Conservation (phyloP, 2,113 vertebrate genomes). For the Rhadina sibilatrix region DNA sequence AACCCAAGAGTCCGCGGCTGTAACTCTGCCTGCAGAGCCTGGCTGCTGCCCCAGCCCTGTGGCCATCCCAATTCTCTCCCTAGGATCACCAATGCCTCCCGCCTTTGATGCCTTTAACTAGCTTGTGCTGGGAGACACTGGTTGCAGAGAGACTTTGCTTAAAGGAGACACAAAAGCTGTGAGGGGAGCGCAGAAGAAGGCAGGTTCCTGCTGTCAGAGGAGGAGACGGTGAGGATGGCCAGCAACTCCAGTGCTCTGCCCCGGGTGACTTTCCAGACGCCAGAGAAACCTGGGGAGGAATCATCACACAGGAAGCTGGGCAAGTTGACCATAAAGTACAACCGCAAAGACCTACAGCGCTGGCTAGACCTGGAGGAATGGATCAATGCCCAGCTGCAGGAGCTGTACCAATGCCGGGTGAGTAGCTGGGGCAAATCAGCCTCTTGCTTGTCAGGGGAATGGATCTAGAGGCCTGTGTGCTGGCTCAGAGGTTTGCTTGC, state of each 20-base stretch:
- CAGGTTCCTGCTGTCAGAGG: not conserved
- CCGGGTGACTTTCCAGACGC: conserved; percentile 85
- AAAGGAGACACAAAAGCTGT: not conserved
- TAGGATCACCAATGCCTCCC: not conserved
- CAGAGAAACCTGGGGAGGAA: conserved; percentile 77
- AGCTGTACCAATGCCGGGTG: conserved; percentile 91
- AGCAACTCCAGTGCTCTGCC: conserved; percentile 79
- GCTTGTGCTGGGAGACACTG: not conserved
- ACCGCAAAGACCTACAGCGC: conserved; percentile 91
- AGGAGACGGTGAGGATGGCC: conserved; percentile 71
- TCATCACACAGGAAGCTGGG: conserved; percentile 81
- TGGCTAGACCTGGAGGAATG: conserved; percentile 94
- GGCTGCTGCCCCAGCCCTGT: not conserved
- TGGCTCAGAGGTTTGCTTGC: not conserved
- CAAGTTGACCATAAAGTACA: conserved; percentile 94
- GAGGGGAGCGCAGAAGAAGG: not conserved
- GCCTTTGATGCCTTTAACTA: not conserved
- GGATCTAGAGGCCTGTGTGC: not conserved
- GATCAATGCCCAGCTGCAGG: conserved; percentile 88
- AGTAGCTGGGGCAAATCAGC: conserved; percentile 1
- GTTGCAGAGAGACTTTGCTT: not conserved
- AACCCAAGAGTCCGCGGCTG: conserved; percentile 17
- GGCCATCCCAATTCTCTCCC: not conserved
- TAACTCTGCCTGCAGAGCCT: conserved; percentile 10
- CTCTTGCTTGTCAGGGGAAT: not conserved